These are phyloP conservation scores for Montifringilla adamsi DNA, from an alignment of 2,113 vertebrate genomes.

Conservation along the genomic window DNA sequence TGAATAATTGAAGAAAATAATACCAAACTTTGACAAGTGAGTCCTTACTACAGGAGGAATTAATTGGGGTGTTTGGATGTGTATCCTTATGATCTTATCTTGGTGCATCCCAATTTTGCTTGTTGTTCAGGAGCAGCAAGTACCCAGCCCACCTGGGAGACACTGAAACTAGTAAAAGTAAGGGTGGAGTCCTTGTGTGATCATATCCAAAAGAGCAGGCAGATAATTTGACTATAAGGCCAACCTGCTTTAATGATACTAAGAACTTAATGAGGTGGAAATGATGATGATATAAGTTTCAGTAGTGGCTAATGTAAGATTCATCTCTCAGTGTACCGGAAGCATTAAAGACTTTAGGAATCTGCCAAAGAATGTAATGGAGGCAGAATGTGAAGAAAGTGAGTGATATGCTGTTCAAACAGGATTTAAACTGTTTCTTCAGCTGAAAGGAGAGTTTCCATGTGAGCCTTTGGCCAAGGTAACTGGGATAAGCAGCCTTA, in stretches of 20 bases:
- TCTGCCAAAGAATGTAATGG: not conserved
- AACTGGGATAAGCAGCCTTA: not conserved
- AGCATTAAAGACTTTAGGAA: not conserved
- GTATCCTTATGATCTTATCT: not conserved
- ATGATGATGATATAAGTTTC: not conserved
- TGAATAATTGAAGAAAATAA: not conserved
- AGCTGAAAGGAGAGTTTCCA: not conserved
- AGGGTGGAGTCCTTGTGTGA: not conserved
- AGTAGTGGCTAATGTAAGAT: not conserved
- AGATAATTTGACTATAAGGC: not conserved
- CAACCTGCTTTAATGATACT: not conserved
- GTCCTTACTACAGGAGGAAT: not conserved
- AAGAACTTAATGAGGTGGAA: not conserved
- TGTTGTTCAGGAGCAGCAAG: not conserved
- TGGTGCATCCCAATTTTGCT: not conserved
- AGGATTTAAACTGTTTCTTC: not conserved
- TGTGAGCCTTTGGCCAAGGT: not conserved
- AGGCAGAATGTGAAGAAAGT: not conserved
- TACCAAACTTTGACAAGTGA: not conserved
- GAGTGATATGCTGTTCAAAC: not conserved
- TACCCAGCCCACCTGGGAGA: not conserved
- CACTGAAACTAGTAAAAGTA: conserved; percentile 31
- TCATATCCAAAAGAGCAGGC: not conserved
- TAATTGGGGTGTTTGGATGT: not conserved
- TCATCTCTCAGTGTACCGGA: not conserved